Evolutionary conservation across 2,113 vertebrate species (phyloP).

Genomic region (Urocynchramus pylzowi): DNA sequence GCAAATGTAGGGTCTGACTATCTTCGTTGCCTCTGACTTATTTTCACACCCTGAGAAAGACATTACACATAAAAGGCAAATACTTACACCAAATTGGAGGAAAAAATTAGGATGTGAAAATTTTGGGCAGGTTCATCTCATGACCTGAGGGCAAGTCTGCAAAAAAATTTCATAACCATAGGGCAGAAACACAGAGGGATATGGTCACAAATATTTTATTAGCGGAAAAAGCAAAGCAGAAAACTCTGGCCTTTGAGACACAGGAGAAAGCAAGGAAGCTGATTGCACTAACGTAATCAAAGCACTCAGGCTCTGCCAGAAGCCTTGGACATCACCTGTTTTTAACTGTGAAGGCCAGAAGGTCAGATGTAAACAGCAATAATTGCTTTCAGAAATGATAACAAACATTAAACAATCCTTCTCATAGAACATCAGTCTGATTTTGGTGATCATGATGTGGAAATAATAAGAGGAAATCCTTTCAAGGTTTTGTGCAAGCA

Average conservation of each 20-base stretch:
- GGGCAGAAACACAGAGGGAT: neutral
- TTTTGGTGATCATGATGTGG: neutral
- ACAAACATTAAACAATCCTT: neutral
- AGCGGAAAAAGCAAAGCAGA: neutral
- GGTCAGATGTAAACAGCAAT: neutral
- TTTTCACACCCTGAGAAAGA: neutral
- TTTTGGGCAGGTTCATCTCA: neutral
- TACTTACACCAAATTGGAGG: neutral
- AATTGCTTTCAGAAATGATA: slow-evolving; percentile 21
- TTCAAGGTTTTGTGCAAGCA: neutral
- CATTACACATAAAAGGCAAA: neutral
- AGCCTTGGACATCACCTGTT: slow-evolving; percentile 26
- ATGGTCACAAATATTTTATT: neutral
- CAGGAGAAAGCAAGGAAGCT: neutral
- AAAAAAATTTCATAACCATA: neutral
- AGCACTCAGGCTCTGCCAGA: neutral
- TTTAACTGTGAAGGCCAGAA: neutral
- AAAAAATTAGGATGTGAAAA: neutral
- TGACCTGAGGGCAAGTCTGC: neutral
- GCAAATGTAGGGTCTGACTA: neutral
- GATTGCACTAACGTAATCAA: neutral
- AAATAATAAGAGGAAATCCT: slow-evolving; percentile 11
- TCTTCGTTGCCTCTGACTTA: neutral
- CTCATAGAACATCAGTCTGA: neutral
- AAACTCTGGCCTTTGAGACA: neutral